Evolutionary conservation across 2,888 invertebrate species (phyloP), one percentile per base, ranked within the genome.

Genomic region (Leistus spinibarbis): DNA sequence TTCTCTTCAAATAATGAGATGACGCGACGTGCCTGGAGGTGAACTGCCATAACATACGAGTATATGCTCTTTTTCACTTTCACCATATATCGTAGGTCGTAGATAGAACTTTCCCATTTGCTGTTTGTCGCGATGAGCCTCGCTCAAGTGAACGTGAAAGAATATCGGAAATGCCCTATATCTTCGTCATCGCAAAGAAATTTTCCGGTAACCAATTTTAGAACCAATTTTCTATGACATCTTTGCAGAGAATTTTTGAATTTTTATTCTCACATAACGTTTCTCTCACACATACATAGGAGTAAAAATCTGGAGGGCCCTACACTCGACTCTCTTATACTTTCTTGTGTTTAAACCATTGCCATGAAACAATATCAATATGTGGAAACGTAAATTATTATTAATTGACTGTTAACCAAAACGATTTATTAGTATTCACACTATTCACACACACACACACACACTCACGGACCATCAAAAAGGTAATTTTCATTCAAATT

Each of bases 121-220:
- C 60, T 54, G 13, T 16, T 17, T 16, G 13, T 54, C 60, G 3
- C 17, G 13, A 22, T 60, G 19, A 13, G 53, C 10, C 10, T 53
- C 53, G 54, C n/a, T 2, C 54, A 54, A 54, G 54, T 17, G 5
- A 3, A 54, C 13, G 54, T 17, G 54, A 16, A 17, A 16, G 54
- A 54, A 54, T 17, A 54, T 3, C 54, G 5, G 3, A 54, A 54
- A 13, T 13, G 17, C 3, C 54, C 54, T 13, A 5, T 54, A 71
- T 71, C 54, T n/a, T n/a, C 67, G 67, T 73, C 73, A 73, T 67
- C 66, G 73, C 67, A 62, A 67, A 67, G 73, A 67, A 73, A 73
- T 67, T 73, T 73, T 73, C 73, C 73, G 73, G 60, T 67, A 73
- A 73, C 73, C 73, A 73, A 73, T 73, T 73, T 73, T 73, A 67